These are phyloP conservation scores for Phrynocephalus versicolor DNA, from an alignment of 2,113 vertebrate species.

Conservation along the genomic window DNA sequence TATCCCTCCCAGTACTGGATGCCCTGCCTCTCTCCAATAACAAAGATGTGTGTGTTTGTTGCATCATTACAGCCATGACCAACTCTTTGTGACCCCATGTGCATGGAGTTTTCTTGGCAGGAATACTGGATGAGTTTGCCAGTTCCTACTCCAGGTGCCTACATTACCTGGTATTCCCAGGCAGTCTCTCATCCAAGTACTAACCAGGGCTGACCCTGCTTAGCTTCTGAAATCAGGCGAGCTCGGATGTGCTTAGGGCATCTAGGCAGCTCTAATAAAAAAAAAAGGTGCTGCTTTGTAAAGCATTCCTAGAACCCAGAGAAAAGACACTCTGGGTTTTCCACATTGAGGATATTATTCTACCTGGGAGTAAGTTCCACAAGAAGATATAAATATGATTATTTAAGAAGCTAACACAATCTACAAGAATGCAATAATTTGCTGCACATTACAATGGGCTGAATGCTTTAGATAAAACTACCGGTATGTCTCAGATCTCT, in stretches of 20 bases:
- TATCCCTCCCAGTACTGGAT: rapidly evolving
- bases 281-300: background rate
- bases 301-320: background rate
- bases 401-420: background rate
- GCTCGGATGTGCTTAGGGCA: too few species aligned
- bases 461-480: background rate
- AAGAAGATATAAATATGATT: background rate
- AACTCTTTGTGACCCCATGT: too few species aligned
- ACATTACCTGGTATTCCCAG: too few species aligned
- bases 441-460: background rate
- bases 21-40: background rate
- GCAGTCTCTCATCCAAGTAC: too few species aligned
- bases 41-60: too few species aligned
- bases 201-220: too few species aligned
- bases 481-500: background rate
- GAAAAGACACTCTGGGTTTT: background rate
- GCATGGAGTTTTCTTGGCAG: too few species aligned
- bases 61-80: too few species aligned
- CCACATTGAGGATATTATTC: background rate
- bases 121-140: too few species aligned
- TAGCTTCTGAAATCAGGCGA: too few species aligned
- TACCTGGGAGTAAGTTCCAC: background rate
- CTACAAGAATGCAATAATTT: background rate
- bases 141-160: too few species aligned
- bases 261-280: too few species aligned